Percentiles rank a stretch among this genome's conserved stretches.
Evolutionary conservation across 2,113 vertebrate genomes (phyloP).

Genomic region (Saccopteryx bilineata): DNA sequence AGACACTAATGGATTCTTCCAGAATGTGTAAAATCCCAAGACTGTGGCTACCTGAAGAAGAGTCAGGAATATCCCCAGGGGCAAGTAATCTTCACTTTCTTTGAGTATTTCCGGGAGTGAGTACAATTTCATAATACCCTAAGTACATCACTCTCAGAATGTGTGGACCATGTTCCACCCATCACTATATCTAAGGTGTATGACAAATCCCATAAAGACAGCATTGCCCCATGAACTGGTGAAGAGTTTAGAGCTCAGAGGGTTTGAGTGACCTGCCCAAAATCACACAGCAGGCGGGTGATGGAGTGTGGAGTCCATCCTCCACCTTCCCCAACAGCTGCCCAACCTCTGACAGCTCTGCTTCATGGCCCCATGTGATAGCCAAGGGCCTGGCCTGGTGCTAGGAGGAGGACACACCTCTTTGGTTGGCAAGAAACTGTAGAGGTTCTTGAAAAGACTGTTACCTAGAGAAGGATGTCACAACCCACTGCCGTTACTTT

Average conservation of each 20-base stretch:
- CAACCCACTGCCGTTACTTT: neutral
- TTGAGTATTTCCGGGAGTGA: neutral
- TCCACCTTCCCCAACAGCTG: neutral
- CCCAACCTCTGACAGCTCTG: neutral
- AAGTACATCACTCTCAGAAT: neutral
- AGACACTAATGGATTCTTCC: neutral
- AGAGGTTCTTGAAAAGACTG: neutral
- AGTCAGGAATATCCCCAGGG: neutral
- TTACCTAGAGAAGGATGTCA: neutral
- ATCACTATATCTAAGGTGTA: neutral
- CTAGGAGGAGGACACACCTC: neutral
- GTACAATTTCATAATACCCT: neutral
- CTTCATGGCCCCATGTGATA: rapidly evolving
- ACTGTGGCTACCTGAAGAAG: neutral
- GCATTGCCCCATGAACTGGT: neutral
- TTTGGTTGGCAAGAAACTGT: neutral
- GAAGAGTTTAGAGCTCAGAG: neutral
- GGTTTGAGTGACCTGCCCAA: neutral
- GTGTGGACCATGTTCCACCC: rapidly evolving
- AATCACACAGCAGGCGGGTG: neutral
- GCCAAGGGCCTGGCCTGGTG: neutral
- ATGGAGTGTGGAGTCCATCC: neutral
- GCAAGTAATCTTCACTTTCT: neutral
- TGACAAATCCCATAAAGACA: neutral
- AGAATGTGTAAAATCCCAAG: neutral